Base-by-base conservation (phyloP, 1,140 invertebrate genomes). In the Zaprionus nigranus region DNA sequence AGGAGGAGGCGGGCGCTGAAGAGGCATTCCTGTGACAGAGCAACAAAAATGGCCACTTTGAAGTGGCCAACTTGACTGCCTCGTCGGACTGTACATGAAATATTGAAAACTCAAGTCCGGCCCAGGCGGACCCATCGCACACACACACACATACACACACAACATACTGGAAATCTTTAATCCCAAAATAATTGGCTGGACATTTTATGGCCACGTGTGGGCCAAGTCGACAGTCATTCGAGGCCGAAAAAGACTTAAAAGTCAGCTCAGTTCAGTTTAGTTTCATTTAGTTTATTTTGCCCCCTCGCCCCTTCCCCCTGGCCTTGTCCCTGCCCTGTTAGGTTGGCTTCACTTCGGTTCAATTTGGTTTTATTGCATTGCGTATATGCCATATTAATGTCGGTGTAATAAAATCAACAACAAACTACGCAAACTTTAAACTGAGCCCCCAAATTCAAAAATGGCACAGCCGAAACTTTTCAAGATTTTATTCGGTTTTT, bases 321-420 rank as follows among this genome's bases (percentile, higher is more conserved):
- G 11, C 12, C 22, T 3, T 30, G 28, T 30, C 9, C 2, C 9
- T 9, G 46, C 5, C 5, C 46, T 12, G 20, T 51, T 51, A 12
- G 20, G 11, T 51, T 24, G 3, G 9, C 70, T 67, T 86, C 65
- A 53, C 64, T 66, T 79, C 22, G 30, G 56, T 80, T 80, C 83
- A 78, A 80, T 81, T 87, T 82, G 72, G 76, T 81, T 86, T 85
- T 85, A 81, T 75, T 58, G 73, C 79, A 61, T 69, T 85, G 77
- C 67, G 73, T 65, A 66, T 59, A 67, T 51, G 69, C 63, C 34
- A 70, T 60, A 71, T 71, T 64, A 71, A 71, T 75, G 62, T 75
- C 30, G 56, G 58, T 43, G 53, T 36, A 75, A 75, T 75, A 70
- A 78, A 63, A 75, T 74, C 66, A 71, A 60, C 59, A 71, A 58